phyloP scores from a whole-genome alignment of 1,140 invertebrate genomes.

The Frieseomelitta varia region DNA sequence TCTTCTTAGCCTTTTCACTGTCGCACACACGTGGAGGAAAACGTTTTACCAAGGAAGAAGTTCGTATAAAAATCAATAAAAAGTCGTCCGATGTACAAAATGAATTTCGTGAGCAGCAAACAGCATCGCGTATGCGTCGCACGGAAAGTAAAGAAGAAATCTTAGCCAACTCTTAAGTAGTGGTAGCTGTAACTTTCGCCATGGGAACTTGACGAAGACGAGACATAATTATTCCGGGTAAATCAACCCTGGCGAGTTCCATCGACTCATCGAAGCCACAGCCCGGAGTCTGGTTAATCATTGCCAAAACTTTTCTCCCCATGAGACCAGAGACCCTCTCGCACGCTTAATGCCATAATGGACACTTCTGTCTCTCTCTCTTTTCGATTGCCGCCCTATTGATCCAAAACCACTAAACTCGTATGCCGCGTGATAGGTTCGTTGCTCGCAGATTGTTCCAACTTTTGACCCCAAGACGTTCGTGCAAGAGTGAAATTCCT shows the following conservation, averaged over 20 bases:
- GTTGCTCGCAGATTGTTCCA: constrained; percentile 1
- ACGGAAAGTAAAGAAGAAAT: not conserved
- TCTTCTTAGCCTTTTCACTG: not conserved
- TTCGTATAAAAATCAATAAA: not conserved
- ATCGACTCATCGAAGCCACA: constrained; percentile 52
- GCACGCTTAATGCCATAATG: constrained; percentile 73
- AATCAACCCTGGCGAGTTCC: constrained; percentile 49
- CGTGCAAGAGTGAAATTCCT: too few relatives aligned
- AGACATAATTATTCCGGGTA: constrained; percentile 54
- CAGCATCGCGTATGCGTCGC: not conserved
- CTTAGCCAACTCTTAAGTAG: not conserved
- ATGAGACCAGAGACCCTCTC: constrained; percentile 66
- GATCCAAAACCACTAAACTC: constrained; percentile 44
- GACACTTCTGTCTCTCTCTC: constrained; percentile 63
- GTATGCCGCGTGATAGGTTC: not conserved
- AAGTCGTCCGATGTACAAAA: not conserved
- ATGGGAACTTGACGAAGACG: constrained; percentile 2
- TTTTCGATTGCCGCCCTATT: constrained; percentile 55
- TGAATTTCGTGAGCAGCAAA: not conserved
- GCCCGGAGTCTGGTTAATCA: constrained; percentile 74
- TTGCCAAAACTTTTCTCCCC: constrained; percentile 76
- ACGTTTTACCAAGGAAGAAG: not conserved
- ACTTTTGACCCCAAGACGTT: not conserved
- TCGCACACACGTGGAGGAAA: not conserved
- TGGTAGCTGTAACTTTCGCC: constrained; percentile 9